Conservation (phyloP, 2,113 vertebrate genomes). For the Acrocephalus arundinaceus region DNA sequence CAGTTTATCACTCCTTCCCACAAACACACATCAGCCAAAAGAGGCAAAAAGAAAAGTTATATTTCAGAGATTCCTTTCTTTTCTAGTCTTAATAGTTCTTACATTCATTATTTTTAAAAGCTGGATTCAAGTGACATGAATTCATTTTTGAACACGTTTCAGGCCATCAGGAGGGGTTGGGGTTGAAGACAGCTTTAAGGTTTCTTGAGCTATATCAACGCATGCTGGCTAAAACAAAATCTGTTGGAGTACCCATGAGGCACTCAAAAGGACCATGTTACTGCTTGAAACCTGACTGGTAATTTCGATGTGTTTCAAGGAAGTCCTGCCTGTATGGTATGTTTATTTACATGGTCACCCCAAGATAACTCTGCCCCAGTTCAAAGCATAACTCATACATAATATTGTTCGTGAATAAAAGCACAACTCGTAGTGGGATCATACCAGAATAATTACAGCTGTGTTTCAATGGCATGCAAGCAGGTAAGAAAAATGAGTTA, state of each 20-base stretch:
- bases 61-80: neutral
- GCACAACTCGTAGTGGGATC: neutral
- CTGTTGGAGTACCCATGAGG: neutral
- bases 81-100: neutral
- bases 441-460: neutral
- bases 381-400: neutral
- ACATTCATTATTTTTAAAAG: neutral
- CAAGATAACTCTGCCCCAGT: neutral
- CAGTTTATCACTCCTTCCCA: neutral
- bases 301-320: neutral
- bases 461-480: neutral
- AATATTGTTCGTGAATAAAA: neutral
- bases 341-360: neutral
- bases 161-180: neutral
- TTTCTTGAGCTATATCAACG: neutral
- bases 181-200: neutral
- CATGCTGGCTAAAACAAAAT: neutral
- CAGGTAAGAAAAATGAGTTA: neutral
- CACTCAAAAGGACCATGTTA: neutral
- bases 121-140: neutral
- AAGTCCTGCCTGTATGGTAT: neutral
- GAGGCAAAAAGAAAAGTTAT: neutral
- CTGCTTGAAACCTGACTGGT: fast-evolving
- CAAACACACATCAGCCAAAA: neutral
- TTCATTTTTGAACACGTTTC: neutral